These are phyloP conservation scores for Tachystola acroxantha DNA, from an alignment of 2,888 invertebrate species.

Conservation along the genomic window DNA sequence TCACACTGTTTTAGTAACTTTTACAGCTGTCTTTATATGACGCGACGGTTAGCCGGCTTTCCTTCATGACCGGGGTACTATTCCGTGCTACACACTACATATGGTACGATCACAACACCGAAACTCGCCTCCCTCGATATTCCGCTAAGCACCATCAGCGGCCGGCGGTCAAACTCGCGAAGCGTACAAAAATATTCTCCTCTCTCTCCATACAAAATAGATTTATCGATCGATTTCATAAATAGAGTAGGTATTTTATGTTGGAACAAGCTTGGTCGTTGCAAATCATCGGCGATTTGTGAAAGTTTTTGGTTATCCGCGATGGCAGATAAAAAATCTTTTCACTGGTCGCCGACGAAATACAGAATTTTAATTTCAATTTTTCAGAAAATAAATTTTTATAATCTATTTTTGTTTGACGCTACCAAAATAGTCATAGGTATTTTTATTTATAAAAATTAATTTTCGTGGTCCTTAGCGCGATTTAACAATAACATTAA, in stretches of 20 bases:
- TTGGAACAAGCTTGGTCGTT: constrained; percentile 11
- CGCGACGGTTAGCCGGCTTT: too few species aligned
- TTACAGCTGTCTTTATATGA: too few species aligned
- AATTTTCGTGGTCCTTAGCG: constrained; percentile 28
- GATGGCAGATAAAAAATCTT: too few species aligned
- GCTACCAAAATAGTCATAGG: constrained; percentile 23
- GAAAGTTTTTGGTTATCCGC: too few species aligned
- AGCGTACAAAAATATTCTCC: constrained; percentile 41
- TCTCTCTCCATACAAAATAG: constrained; percentile 14
- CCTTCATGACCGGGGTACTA: constrained; percentile 11
- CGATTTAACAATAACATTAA: constrained; percentile 13
- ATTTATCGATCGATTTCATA: constrained; percentile 2
- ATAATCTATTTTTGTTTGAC: constrained; percentile 15
- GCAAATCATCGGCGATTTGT: constrained; percentile 4
- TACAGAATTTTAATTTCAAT: not conserved
- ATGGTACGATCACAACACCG: constrained; percentile 49
- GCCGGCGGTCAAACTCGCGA: constrained; percentile 63
- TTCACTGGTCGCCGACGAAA: too few species aligned
- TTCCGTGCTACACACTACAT: constrained; percentile 19
- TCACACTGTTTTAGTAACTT: too few species aligned
- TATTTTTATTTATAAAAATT: constrained; percentile 28
- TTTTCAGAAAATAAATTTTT: constrained; percentile 2
- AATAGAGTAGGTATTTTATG: not conserved
- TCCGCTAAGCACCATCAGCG: constrained; percentile 66
- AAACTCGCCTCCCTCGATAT: constrained; percentile 30